phyloP scores from a whole-genome alignment of 1,140 invertebrate species.

The Proctacanthus coquilletti region DNA sequence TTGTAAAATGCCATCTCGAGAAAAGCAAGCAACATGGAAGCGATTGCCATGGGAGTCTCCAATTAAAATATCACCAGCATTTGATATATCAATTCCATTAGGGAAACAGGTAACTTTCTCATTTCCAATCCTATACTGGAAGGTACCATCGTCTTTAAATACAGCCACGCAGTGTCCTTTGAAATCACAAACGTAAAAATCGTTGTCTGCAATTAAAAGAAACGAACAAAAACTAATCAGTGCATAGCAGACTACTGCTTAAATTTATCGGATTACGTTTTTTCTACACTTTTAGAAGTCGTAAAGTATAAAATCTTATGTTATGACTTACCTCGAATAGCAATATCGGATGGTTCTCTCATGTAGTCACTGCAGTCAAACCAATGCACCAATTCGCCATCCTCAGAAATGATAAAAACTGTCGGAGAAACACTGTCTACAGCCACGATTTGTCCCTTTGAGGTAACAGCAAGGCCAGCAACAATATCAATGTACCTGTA shows the following conservation, averaged over 20 bases:
- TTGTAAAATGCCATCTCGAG: constrained; percentile 67
- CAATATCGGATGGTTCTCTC: constrained; percentile 93
- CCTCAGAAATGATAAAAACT: constrained; percentile 85
- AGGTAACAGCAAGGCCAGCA: constrained; percentile 83
- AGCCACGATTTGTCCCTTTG: constrained; percentile 81
- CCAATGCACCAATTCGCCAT: constrained; percentile 80
- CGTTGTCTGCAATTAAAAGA: constrained; percentile 50
- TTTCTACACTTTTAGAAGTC: constrained; percentile 4
- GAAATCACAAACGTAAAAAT: constrained; percentile 95
- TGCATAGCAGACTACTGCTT: background rate
- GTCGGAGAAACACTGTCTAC: constrained; percentile 95
- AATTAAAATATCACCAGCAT: constrained; percentile 88
- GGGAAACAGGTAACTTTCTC: constrained; percentile 93
- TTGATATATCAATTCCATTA: constrained; percentile 94
- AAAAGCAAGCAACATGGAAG: constrained; percentile 91
- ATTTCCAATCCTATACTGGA: constrained; percentile 82
- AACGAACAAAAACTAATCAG: background rate
- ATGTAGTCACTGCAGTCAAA: constrained; percentile 95
- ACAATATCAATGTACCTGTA: constrained; percentile 88
- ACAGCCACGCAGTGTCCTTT: constrained; percentile 95
- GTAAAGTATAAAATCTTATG: no score
- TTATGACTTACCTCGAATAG: constrained; percentile 59
- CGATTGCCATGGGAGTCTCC: constrained; percentile 95
- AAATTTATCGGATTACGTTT: background rate
- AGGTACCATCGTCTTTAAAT: constrained; percentile 81